Evolutionary conservation across 2,797 vertebrate genomes (phyloP), one percentile per base, ranked within the genome.

Genomic region (Margarornis squamiger): DNA sequence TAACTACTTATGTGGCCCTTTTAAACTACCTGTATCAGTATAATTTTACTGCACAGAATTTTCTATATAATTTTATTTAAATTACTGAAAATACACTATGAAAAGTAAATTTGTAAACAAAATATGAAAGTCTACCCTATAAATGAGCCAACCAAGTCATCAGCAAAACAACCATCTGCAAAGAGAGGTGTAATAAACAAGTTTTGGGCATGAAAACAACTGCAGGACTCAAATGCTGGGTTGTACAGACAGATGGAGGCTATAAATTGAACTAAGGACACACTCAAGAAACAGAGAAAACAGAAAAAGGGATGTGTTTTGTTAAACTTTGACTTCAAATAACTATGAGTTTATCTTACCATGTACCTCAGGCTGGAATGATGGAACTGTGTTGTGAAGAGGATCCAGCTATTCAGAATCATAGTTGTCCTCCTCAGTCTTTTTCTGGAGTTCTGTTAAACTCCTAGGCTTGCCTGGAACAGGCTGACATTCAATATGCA

Each of bases 401-500:
- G 66, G 12, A 34, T n/a, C 34, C 55, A 88, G 43, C 55, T 84
- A 26, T 11, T 49, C 30, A 85, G n/a, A 27, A n/a, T 68, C 7
- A 73, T 21, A 68, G 22, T 41, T 51, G 13, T 61, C 49, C 46
- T 90, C 27, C 29, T 30, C 55, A 36, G 75, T 72, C 18, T 45
- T 84, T 86, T 83, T 78, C 14, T 4, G 1, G 34, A 71, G 45
- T 27, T 4, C n/a, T 76, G 9, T 86, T 73, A 74, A 95, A 62
- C 29, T n/a, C 32, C 6, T n/a, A 80, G 48, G 7, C 20, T 88
- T 80, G 30, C 17, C n/a, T 71, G 32, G 29, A 88, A 79, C n/a
- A n/a, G 0, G 0, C 15, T 71, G 57, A 74, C 2, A 4, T 29
- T 74, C 12, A 58, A 11, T 3, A 0, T 67, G 32, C 34, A 48